A percentile compares a stretch with the other conserved stretches of the same genome.
phyloP scores from a whole-genome alignment of 2,888 invertebrate species.

The Idaea dimidiata region DNA sequence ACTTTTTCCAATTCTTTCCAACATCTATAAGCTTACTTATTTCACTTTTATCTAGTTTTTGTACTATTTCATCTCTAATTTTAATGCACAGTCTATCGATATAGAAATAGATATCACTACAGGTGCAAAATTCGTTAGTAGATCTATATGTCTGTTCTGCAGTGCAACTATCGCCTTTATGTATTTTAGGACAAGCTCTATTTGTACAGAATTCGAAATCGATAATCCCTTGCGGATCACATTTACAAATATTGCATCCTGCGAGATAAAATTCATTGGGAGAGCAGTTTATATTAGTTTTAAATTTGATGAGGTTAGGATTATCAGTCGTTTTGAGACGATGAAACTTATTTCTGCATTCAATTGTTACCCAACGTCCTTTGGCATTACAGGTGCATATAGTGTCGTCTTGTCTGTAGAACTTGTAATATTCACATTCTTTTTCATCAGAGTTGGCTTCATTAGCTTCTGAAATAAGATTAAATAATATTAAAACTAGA shows the following conservation, averaged over 20 bases:
- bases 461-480: conserved; percentile 19
- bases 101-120: conserved; percentile 47
- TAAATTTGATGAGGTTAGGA: conserved; percentile 17
- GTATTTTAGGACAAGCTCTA: conserved; percentile 36
- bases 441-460: background rate
- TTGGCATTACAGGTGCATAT: conserved; percentile 44
- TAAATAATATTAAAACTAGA: conserved; percentile 8
- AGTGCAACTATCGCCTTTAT: conserved; percentile 43
- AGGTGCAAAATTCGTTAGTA: conserved; percentile 43
- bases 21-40: conserved; percentile 31
- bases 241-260: conserved; percentile 55
- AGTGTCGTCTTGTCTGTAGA: conserved; percentile 38
- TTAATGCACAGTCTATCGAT: conserved; percentile 47
- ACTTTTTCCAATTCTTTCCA: conserved; percentile 24
- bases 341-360: conserved; percentile 40
- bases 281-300: conserved; percentile 39
- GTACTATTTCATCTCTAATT: conserved; percentile 28
- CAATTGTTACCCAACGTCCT: conserved; percentile 47
- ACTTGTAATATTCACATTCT: conserved; percentile 35
- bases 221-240: conserved; percentile 34
- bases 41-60: conserved; percentile 28
- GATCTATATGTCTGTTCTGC: conserved; percentile 45
- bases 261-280: conserved; percentile 39
- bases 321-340: conserved; percentile 27
- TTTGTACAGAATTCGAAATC: conserved; percentile 41